Evolutionary conservation across 2,797 vertebrate species (phyloP), one percentile per base, ranked within the genome.

Genomic region (Lepilemur septentrionalis): DNA sequence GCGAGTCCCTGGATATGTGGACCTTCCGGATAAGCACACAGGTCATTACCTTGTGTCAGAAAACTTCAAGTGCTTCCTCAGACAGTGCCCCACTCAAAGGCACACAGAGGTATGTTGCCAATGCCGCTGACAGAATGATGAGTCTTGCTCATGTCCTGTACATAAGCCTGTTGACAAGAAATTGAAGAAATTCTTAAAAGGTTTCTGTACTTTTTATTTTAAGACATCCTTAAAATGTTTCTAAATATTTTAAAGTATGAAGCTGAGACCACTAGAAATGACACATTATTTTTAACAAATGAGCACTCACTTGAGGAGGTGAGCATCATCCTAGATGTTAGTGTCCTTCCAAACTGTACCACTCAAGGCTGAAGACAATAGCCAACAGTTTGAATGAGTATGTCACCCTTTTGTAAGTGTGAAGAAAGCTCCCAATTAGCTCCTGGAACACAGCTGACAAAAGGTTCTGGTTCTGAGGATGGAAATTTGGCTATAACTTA

Each of bases 1-100:
- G 23, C 7, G 25, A 38, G 35, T 41, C 55, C 22, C 32, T 4
- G 6, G 9, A 20, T 5, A 1, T 0, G 0, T 5, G 13, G 3
- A n/a, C 48, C 63, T 59, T 38, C 18, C 25, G 12, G 9, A 8
- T 17, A 61, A 63, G 43, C 30, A 32, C 28, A 7, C 0, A 1
- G 17, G 12, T 13, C 50, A 9, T 15, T 69, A 41, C 9, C 41
- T 43, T 57, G 28, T 5, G 1, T 14, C 41, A 14, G 48, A 59
- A 38, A 43, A 28, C 63, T 11, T 50, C 57, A 13, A 25, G 7
- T 41, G 10, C n/a, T 28, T 10, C 50, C 25, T 23, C 3, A 1
- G 57, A 48, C 5, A 50, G 43, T 52, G 46, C 13, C 6, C 12
- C 32, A 4, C 46, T 89, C 35, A 23, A 20, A 75, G 30, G 28